Evolutionary conservation across 2,113 vertebrate genomes (phyloP).

Genomic region (Promerops cafer): DNA sequence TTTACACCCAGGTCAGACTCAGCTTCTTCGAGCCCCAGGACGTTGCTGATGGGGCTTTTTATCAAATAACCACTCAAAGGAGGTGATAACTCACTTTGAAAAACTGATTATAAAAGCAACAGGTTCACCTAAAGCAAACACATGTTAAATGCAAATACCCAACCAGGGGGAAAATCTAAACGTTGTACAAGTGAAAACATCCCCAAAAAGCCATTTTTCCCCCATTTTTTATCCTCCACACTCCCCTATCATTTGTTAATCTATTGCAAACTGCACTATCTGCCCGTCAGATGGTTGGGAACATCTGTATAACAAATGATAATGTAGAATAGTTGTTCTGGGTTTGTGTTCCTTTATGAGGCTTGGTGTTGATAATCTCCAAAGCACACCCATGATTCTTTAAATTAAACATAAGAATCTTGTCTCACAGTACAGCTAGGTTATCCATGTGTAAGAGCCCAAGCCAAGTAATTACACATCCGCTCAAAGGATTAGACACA

Average conservation of each 20-base stretch:
- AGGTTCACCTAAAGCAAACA: background rate
- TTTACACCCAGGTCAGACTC: background rate
- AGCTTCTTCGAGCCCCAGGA: background rate
- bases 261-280: background rate
- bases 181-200: background rate
- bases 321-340: conserved; percentile 1
- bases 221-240: background rate
- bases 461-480: conserved; percentile 72
- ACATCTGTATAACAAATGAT: conserved; percentile 62
- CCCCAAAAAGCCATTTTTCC: background rate
- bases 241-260: background rate
- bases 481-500: conserved; percentile 69
- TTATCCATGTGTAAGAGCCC: conserved; percentile 67
- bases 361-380: conserved; percentile 58
- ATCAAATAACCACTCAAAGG: background rate
- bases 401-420: conserved; percentile 74
- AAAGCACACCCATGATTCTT: conserved; percentile 53
- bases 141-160: background rate
- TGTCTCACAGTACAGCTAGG: conserved; percentile 58
- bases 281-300: conserved; percentile 37
- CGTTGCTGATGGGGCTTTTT: background rate
- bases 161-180: background rate
- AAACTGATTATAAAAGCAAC: background rate
- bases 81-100: background rate
- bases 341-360: conserved; percentile 50